These are phyloP conservation scores for Diogma glabrata DNA, from an alignment of 2,888 invertebrate genomes.

Conservation along the genomic window DNA sequence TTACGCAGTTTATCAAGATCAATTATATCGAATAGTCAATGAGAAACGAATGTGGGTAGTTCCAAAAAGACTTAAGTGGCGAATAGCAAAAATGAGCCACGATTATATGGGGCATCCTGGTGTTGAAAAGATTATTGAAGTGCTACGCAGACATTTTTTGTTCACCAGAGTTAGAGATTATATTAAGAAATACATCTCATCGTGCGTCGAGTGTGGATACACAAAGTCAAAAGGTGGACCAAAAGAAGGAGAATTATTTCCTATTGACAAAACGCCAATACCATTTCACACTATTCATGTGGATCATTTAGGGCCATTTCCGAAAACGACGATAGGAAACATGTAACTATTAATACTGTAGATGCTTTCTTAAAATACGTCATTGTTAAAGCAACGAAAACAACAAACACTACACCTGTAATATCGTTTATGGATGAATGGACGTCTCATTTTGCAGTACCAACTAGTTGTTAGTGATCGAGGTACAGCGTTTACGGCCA, in stretches of 20 bases:
- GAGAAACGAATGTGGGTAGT: no score
- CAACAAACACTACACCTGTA: conserved; percentile 12
- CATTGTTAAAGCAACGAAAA: no score
- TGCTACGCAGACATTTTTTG: neutral
- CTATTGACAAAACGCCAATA: conserved; percentile 12
- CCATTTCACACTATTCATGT: conserved; percentile 27
- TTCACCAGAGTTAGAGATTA: neutral
- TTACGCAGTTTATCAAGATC: no score
- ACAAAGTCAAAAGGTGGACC: neutral
- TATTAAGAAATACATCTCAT: neutral
- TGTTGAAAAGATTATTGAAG: neutral
- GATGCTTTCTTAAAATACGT: no score
- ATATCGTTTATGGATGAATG: neutral
- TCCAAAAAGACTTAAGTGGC: neutral
- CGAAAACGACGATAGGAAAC: no score
- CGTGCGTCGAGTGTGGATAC: neutral
- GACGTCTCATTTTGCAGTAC: neutral
- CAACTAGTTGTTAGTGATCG: conserved; percentile 11
- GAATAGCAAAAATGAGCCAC: neutral
- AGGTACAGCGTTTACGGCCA: conserved; percentile 15
- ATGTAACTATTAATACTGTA: no score
- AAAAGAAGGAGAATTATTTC: no score
- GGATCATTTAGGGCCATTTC: conserved; percentile 16
- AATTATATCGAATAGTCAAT: no score
- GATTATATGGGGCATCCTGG: neutral